Conservation (phyloP, 2,113 vertebrate species). For the Reinhardtius hippoglossoides region DNA sequence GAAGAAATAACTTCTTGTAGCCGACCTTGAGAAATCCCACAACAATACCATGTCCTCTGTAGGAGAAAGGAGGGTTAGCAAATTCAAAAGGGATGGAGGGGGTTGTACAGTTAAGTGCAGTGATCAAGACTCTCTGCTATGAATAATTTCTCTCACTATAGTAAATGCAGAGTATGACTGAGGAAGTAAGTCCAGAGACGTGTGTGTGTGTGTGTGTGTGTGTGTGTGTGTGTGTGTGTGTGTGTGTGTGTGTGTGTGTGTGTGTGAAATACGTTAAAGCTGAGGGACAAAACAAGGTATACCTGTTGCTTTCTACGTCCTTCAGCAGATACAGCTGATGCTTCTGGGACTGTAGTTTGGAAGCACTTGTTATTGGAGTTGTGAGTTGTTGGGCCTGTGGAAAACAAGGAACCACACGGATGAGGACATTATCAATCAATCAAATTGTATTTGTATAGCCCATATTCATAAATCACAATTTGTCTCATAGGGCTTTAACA, state of each 20-base stretch:
- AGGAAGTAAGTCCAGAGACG: background rate
- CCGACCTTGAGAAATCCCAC: conserved; percentile 93
- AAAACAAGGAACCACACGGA: background rate
- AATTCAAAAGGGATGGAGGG: background rate
- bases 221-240: background rate
- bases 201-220: too few species aligned
- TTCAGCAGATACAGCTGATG: conserved; percentile 91
- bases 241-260: too few species aligned
- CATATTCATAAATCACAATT: too few species aligned
- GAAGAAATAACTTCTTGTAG: conserved; percentile 92
- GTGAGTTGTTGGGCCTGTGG: conserved; percentile 88
- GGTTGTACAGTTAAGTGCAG: background rate
- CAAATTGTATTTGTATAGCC: too few species aligned
- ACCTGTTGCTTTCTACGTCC: conserved; percentile 86
- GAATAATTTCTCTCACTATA: too few species aligned
- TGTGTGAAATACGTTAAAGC: background rate
- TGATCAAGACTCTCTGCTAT: conserved; percentile 18
- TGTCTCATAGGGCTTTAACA: too few species aligned
- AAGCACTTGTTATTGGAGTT: conserved; percentile 88
- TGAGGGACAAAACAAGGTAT: conserved; percentile 29
- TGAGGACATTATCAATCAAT: background rate
- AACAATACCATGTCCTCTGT: conserved; percentile 83
- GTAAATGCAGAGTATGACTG: too few species aligned
- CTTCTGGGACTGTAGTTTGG: conserved; percentile 87
- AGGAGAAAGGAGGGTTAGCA: background rate